Evolutionary conservation across 2,888 invertebrate genomes (phyloP).

Genomic region (Crepidodera aurea): DNA sequence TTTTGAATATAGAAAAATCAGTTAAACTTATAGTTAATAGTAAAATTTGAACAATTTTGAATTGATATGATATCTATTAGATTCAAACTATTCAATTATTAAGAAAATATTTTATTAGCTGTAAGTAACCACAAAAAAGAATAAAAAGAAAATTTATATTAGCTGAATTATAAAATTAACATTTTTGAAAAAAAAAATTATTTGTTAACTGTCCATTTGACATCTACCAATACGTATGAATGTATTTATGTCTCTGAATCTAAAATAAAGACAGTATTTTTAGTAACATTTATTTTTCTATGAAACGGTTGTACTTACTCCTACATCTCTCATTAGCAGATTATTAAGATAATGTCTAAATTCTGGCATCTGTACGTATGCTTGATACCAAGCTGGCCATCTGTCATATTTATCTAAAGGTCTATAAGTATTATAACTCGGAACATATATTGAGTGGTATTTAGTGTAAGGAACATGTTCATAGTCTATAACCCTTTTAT

Average conservation of each 20-base stretch:
- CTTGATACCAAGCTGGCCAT: constrained; percentile 47
- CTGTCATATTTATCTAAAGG: constrained; percentile 46
- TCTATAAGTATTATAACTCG: constrained; percentile 43
- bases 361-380: constrained; percentile 42
- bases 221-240: constrained; percentile 47
- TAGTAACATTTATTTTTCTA: not conserved
- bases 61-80: too few relatives aligned
- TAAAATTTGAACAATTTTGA: too few relatives aligned
- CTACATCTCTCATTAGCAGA: constrained; percentile 44
- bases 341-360: constrained; percentile 47
- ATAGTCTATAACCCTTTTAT: constrained; percentile 43
- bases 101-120: too few relatives aligned
- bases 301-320: constrained; percentile 39
- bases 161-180: too few relatives aligned
- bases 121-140: too few relatives aligned
- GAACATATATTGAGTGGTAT: constrained; percentile 44
- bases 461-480: constrained; percentile 47
- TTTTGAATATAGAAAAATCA: too few relatives aligned
- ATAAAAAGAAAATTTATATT: too few relatives aligned
- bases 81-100: too few relatives aligned
- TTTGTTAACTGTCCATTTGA: not conserved
- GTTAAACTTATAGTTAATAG: too few relatives aligned
- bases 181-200: too few relatives aligned
- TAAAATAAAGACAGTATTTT: constrained; percentile 35
- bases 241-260: constrained; percentile 45